phyloP scores from a whole-genome alignment of 2,113 vertebrate genomes.

The Columbina picui region DNA sequence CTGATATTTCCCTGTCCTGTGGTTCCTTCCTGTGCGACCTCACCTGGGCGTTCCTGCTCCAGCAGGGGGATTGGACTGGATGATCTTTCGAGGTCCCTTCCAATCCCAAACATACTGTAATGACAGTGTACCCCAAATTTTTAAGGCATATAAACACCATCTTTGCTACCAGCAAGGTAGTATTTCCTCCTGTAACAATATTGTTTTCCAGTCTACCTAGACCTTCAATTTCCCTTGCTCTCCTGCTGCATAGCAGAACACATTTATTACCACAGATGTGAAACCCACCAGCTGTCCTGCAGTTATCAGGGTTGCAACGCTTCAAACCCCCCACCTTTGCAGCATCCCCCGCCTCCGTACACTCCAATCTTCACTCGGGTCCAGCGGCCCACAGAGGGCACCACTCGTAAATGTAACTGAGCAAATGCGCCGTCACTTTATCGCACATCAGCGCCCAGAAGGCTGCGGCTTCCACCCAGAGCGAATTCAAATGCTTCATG shows the following conservation, averaged over 20 bases:
- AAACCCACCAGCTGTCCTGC: background rate
- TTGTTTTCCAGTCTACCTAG: fast-evolving
- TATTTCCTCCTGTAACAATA: background rate
- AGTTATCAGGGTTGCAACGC: fast-evolving
- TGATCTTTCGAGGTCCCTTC: too few species aligned
- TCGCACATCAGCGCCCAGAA: fast-evolving
- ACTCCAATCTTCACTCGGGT: background rate
- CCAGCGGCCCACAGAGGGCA: slow-evolving; percentile 29
- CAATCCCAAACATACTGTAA: too few species aligned
- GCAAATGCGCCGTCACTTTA: fast-evolving
- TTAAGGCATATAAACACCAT: background rate
- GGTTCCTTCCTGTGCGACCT: too few species aligned
- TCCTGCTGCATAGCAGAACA: background rate
- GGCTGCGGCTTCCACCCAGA: background rate
- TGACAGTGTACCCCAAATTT: fast-evolving
- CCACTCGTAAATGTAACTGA: background rate
- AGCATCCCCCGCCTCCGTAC: background rate
- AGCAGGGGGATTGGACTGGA: too few species aligned
- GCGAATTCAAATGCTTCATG: background rate
- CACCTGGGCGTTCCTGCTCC: too few species aligned
- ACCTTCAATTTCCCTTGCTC: background rate
- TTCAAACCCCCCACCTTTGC: fast-evolving
- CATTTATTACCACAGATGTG: fast-evolving
- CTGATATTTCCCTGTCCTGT: background rate
- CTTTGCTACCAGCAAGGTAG: background rate